Base-by-base conservation (phyloP, 2,113 vertebrate genomes). In the Leptobrachium leishanense region DNA sequence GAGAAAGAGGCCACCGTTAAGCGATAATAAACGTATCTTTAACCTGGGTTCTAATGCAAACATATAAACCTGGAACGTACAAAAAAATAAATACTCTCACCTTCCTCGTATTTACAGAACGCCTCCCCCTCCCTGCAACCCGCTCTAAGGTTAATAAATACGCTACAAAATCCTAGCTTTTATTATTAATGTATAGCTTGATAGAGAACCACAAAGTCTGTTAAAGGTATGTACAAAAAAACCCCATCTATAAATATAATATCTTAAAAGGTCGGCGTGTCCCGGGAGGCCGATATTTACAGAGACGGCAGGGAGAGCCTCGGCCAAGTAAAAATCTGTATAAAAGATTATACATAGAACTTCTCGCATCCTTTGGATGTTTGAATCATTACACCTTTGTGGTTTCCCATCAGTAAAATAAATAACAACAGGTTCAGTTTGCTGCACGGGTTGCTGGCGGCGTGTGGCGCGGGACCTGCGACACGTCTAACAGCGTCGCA, bases 311-410 rank as follows among this genome's bases (percentile, higher is more conserved):
- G 63, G 70, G 77, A 20, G 53, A 39, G 71, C 77, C 70, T 79
- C 63, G n/a, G 67, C 66, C 53, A 90, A 92, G 91, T 91, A 92
- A 90, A 93, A 92, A 90, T 82, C 88, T 90, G 93, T 93, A 94
- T 93, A 94, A 94, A 93, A 93, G 90, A 93, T 93, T 94, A 93
- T 93, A 94, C 92, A 90, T 94, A 94, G 91, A 86, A 92, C 90
- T 88, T 90, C 87, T 92, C 90, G 92, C 93, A 94, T 93, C 93
- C 93, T 94, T 93, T 94, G 93, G 93, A 93, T 93, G 93, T 93
- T 85, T 92, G 90, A 92, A 88, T 91, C 89, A 90, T 92, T 88
- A 92, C 87, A 91, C 91, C 91, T 94, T 93, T 93, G 93, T 94
- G 90, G 92, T 93, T 92, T 91, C 89, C 93, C 90, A 92, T 91